Conservation (phyloP, 2,888 invertebrate genomes). For the Rutpela maculata region DNA sequence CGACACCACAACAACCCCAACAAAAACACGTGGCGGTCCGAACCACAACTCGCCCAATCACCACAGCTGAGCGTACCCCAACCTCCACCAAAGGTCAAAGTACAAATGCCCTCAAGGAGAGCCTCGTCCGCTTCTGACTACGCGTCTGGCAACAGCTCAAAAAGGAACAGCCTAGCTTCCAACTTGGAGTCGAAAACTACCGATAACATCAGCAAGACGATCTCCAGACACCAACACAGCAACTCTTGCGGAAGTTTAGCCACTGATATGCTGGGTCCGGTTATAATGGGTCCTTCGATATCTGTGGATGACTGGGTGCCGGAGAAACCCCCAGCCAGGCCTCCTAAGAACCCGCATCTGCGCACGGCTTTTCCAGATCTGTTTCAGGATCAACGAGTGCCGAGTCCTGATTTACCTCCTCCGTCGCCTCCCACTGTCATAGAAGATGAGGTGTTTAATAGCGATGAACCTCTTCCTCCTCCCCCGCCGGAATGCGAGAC, state of each 20-base stretch:
- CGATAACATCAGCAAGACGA: conserved; percentile 64
- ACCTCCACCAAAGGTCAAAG: conserved; percentile 73
- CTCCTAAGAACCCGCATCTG: conserved; percentile 85
- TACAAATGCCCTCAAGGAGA: conserved; percentile 75
- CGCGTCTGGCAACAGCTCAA: conserved; percentile 74
- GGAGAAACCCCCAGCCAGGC: conserved; percentile 85
- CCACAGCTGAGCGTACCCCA: conserved; percentile 64
- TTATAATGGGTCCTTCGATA: conserved; percentile 79
- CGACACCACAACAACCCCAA: conserved; percentile 77
- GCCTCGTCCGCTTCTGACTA: conserved; percentile 84
- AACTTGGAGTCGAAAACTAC: conserved; percentile 66
- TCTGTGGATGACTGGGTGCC: conserved; percentile 83
- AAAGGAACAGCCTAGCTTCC: conserved; percentile 72
- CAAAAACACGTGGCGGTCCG: conserved; percentile 76
- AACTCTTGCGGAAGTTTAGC: conserved; percentile 79
- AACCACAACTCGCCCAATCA: conserved; percentile 76
- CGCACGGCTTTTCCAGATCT: conserved; percentile 74
- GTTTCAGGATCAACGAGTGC: conserved; percentile 75
- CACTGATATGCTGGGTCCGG: conserved; percentile 77
- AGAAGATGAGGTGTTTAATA: conserved; percentile 77
- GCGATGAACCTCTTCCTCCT: conserved; percentile 81
- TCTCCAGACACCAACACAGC: conserved; percentile 76
- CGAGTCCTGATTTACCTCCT: conserved; percentile 78
- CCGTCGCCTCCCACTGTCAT: conserved; percentile 80
- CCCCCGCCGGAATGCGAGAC: conserved; percentile 77